These are phyloP conservation scores for Phaenicophaeus curvirostris DNA, from an alignment of 2,797 vertebrate species.

Conservation along the genomic window DNA sequence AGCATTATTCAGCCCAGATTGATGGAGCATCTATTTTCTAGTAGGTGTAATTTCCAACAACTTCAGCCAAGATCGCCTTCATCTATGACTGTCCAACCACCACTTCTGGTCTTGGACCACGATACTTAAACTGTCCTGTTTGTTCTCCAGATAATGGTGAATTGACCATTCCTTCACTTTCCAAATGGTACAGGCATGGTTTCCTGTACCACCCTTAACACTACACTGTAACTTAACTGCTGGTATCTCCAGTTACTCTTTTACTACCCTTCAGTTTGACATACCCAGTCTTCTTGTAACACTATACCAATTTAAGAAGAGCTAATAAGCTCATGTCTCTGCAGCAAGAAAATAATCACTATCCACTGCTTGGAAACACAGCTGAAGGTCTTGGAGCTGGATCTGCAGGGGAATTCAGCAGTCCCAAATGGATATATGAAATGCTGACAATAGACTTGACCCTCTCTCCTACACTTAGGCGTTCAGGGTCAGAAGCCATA, in stretches of 20 bases:
- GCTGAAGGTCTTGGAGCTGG: neutral
- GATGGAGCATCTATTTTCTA: neutral
- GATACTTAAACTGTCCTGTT: neutral
- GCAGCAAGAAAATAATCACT: neutral
- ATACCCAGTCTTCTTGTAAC: neutral
- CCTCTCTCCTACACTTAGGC: neutral
- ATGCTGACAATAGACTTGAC: neutral
- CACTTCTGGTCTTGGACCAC: neutral
- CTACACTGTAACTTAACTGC: neutral
- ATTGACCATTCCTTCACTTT: neutral
- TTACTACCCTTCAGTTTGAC: neutral
- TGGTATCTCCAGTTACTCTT: neutral
- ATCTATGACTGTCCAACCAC: neutral
- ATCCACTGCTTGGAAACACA: neutral
- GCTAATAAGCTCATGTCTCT: neutral
- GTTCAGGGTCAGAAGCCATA: neutral
- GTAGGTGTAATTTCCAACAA: neutral
- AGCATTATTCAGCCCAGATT: neutral
- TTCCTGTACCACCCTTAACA: neutral
- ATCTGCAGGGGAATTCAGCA: neutral
- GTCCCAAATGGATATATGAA: neutral
- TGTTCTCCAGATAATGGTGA: neutral
- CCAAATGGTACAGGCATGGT: accelerated
- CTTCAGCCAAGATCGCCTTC: neutral
- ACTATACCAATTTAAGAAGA: neutral